phyloP scores from a whole-genome alignment of 2,113 vertebrate genomes.

The Herpetotheres cachinnans region DNA sequence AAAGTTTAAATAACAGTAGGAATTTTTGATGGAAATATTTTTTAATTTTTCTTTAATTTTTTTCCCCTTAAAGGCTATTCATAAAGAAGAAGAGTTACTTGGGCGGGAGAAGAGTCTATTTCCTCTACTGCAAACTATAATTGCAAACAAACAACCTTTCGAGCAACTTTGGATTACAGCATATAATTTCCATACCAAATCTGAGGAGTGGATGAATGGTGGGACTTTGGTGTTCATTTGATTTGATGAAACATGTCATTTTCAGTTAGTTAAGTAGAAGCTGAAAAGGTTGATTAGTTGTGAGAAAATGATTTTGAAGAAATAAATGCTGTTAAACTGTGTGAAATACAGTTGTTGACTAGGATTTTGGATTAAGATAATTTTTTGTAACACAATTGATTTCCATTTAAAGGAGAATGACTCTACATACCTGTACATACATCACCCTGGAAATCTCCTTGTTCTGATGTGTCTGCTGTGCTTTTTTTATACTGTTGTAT shows the following conservation, averaged over 20 bases:
- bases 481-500: not conserved
- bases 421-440: not conserved
- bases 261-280: not conserved
- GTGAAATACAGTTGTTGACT: not conserved
- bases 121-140: constrained; percentile 79
- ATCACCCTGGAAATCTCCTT: not conserved
- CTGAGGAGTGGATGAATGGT: constrained; percentile 91
- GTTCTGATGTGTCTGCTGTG: not conserved
- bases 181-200: constrained; percentile 81
- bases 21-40: not conserved
- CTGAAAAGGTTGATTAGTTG: not conserved
- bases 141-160: constrained; percentile 80
- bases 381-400: not conserved
- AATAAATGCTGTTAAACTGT: not conserved
- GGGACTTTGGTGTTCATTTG: not conserved
- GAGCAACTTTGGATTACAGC: constrained; percentile 89
- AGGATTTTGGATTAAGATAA: not conserved
- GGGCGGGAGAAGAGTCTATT: constrained; percentile 81
- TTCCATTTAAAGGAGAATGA: not conserved
- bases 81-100: constrained; percentile 85
- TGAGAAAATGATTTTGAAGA: not conserved
- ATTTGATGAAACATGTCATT: not conserved
- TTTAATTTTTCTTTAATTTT: not conserved
- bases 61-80: constrained; percentile 75
- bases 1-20: not conserved